Percentiles rank a stretch among this genome's conserved stretches.
These are phyloP conservation scores for Xiphophorus birchmanni DNA, from an alignment of 2,797 vertebrate species.

Conservation along the genomic window DNA sequence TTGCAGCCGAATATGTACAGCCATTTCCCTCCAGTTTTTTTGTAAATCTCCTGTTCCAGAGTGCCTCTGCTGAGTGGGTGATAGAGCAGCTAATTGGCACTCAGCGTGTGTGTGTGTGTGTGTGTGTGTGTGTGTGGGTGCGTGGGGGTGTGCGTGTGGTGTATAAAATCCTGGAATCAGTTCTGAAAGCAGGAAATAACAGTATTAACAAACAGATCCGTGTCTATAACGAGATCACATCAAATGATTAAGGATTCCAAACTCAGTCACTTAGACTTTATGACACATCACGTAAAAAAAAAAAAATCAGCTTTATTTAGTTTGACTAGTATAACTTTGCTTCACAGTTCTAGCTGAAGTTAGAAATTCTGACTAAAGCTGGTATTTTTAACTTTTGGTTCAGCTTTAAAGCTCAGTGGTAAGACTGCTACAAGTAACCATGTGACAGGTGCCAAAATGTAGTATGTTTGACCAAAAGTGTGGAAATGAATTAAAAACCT, in stretches of 20 bases:
- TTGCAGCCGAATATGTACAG: background rate
- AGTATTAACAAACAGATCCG: background rate
- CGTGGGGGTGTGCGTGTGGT: background rate
- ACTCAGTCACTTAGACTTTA: background rate
- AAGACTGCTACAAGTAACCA: background rate
- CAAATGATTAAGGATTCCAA: too few relatives aligned
- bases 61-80: slow-evolving; percentile 22
- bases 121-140: background rate
- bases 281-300: background rate
- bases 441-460: background rate
- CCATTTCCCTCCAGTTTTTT: slow-evolving; percentile 27
- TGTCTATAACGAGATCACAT: background rate
- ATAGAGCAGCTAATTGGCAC: slow-evolving; percentile 56
- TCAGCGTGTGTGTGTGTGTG: slow-evolving; percentile 12
- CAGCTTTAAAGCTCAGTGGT: background rate
- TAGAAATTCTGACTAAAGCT: background rate
- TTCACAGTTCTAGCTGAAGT: background rate
- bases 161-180: slow-evolving; percentile 17
- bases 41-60: slow-evolving; percentile 43
- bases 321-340: background rate
- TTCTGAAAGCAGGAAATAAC: slow-evolving; percentile 27
- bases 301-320: background rate
- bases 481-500: background rate
- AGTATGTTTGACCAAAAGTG: background rate
- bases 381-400: background rate